Percentiles rank a stretch among this genome's conserved stretches.
Conservation (phyloP, 2,797 vertebrate species). For the Phalloptychus januarius region DNA sequence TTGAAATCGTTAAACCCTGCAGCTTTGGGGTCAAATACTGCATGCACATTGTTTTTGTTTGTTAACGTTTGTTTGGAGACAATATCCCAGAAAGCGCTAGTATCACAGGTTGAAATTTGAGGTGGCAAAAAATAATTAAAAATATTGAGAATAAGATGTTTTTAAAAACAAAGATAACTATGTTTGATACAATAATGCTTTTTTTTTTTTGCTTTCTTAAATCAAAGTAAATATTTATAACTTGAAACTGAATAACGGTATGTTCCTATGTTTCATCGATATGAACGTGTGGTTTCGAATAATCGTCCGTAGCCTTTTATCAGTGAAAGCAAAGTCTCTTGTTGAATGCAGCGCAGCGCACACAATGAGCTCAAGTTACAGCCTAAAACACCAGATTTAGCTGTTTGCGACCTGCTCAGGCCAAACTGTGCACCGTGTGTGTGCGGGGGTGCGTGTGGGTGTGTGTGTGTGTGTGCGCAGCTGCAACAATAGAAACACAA, state of each 20-base stretch:
- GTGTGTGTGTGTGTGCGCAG: conserved; percentile 38
- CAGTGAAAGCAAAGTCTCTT: conserved; percentile 29
- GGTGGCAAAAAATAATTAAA: too few relatives aligned
- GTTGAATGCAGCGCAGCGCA: conserved; percentile 5
- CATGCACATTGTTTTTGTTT: neutral
- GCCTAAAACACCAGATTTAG: conserved; percentile 28
- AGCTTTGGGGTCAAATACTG: neutral
- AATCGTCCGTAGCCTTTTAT: conserved; percentile 20
- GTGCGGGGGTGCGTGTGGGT: neutral
- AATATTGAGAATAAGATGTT: neutral
- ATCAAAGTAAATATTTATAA: neutral
- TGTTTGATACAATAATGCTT: neutral
- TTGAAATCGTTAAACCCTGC: neutral
- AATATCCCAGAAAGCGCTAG: too few relatives aligned
- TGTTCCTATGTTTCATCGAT: neutral
- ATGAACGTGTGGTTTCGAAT: neutral
- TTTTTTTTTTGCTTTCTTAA: too few relatives aligned
- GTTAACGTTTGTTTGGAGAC: neutral
- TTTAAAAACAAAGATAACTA: neutral
- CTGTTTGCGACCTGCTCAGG: conserved; percentile 27
- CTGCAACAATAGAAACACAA: conserved; percentile 45
- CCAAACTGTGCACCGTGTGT: conserved; percentile 32
- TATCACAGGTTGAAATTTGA: neutral
- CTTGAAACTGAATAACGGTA: neutral
- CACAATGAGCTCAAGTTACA: conserved; percentile 50